These are phyloP conservation scores for Pristionchus entomophagus DNA, from an alignment of 2,888 invertebrate genomes.

Conservation along the genomic window DNA sequence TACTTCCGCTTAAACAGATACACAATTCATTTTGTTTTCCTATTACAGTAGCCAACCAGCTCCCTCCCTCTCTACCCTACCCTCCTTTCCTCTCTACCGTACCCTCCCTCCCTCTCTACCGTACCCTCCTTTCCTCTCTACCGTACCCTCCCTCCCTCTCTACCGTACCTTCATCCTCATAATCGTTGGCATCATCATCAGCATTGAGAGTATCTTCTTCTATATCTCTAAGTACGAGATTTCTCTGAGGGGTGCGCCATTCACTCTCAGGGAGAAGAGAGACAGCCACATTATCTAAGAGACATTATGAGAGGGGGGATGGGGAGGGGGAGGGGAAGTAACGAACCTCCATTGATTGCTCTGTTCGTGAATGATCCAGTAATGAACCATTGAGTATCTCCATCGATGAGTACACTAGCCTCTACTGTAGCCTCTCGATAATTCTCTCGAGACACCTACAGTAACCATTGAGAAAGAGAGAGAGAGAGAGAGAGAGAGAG, in stretches of 20 bases:
- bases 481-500: not conserved
- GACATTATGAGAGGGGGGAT: not conserved
- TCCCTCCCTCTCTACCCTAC: no score
- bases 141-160: no score
- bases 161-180: not conserved
- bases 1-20: slow-evolving; percentile 48
- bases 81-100: no score
- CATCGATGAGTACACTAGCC: slow-evolving; percentile 87
- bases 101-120: no score
- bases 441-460: slow-evolving; percentile 89
- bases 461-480: not conserved
- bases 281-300: slow-evolving; percentile 89
- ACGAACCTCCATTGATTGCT: slow-evolving; percentile 86
- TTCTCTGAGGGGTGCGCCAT: slow-evolving; percentile 86
- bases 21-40: not conserved
- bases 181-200: not conserved
- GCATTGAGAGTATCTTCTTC: slow-evolving; percentile 55
- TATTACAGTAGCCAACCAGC: no score
- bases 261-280: slow-evolving; percentile 89
- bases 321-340: no score
- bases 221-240: slow-evolving; percentile 56
- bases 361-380: slow-evolving; percentile 86
- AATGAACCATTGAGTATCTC: slow-evolving; percentile 80
- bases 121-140: no score
- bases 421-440: slow-evolving; percentile 93